Base-by-base conservation (phyloP, 2,113 vertebrate species). In the Hippocampus mohnikei region DNA sequence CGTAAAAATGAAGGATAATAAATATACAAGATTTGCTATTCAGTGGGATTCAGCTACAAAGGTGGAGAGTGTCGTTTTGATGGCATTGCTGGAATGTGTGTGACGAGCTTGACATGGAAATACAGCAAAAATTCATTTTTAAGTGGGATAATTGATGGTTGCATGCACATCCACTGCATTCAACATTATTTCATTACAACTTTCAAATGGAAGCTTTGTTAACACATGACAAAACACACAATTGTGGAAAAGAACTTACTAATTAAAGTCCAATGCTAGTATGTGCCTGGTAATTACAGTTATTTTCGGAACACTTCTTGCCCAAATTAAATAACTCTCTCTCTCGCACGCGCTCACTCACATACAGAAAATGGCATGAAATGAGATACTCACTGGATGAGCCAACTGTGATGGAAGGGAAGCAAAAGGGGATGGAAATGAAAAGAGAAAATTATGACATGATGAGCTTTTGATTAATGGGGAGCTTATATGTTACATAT, bases 381-480 rank as follows among this genome's bases (percentile, higher is more conserved):
- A 93, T 93, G 92, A 74, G 79, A 81, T 94, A 95, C 94, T 95
- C 88, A 95, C 94, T 79, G 85, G 90, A 92, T 83, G 88, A 90
- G 42, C 93, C 92, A 61, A 88, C 94, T 95, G 91, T 69, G 84
- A 90, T 91, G 88, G 83, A 89, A 76, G 77, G 29, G 88, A 87
- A 83, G 80, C 42, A 78, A 58, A 79, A 78, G 74, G 46, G 53
- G 53, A 59, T 60, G 77, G 63, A 75, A 84, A 77, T 80, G 64
- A 84, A 81, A 76, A 85, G 56, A 87, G 69, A 50, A 67, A 85
- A 70, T 67, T 81, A 78, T 82, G 74, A 83, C 67, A 85, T 46
- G 78, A 85, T 81, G 84, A 88, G 68, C 53, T 77, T 41, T 67
- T 6, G 68, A 69, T 68, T 53, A 67, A 69, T 1, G 3, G 18